Evolutionary conservation across 2,888 invertebrate genomes (phyloP).

Genomic region (Caenorhabditis sp.): DNA sequence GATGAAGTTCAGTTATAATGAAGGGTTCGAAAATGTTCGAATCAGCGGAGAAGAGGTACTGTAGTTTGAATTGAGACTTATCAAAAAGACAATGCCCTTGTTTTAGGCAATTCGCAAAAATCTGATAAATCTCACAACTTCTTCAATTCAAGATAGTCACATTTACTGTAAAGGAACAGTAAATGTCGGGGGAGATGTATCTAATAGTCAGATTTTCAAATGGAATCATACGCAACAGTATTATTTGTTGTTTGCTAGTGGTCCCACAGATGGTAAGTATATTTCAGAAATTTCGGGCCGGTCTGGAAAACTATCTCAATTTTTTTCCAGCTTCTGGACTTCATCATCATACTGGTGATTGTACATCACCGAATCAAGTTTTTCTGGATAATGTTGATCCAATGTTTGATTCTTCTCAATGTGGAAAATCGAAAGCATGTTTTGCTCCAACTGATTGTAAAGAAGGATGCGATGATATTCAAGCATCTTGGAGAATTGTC

Average conservation of each 20-base stretch:
- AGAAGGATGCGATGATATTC: constrained; percentile 19
- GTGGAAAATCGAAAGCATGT: constrained; percentile 24
- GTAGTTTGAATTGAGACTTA: too few species aligned
- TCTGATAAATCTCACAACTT: constrained; percentile 17
- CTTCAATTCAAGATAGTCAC: constrained; percentile 19
- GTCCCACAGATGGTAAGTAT: constrained; percentile 10
- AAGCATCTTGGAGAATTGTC: constrained; percentile 17
- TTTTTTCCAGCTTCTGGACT: constrained; percentile 10
- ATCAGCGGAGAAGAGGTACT: constrained; percentile 33
- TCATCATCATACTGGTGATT: constrained; percentile 19
- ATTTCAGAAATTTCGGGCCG: background rate
- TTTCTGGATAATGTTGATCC: constrained; percentile 18
- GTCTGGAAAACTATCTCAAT: background rate
- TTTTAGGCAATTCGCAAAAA: constrained; percentile 10
- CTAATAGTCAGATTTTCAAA: constrained; percentile 18
- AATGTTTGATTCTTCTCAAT: constrained; percentile 2
- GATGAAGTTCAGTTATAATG: constrained; percentile 47
- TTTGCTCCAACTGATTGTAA: constrained; percentile 21
- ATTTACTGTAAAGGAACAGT: constrained; percentile 39
- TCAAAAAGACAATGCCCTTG: too few species aligned
- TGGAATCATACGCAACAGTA: constrained; percentile 17
- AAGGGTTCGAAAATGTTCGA: constrained; percentile 22
- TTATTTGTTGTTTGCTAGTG: constrained; percentile 30
- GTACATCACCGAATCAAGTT: constrained; percentile 6
- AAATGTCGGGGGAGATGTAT: constrained; percentile 17